Evolutionary conservation across 1,140 invertebrate species (phyloP), one percentile per base, ranked within the genome.

Genomic region (Lycorma delicatula): DNA sequence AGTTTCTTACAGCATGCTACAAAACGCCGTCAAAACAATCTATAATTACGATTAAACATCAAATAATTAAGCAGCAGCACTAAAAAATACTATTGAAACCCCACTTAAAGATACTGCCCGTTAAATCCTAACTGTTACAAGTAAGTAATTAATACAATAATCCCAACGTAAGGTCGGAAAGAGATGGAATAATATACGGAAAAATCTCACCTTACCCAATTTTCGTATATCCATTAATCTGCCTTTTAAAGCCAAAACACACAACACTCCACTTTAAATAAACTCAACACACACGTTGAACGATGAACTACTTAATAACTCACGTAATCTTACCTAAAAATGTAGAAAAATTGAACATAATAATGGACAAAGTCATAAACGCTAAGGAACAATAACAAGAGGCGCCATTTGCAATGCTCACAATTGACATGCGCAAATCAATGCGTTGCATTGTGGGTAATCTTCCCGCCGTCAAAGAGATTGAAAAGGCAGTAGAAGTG

Each of bases 341-440:
- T 70, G 70, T 69, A 68, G 70, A 70, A 70, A 71, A 72, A 71
- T 68, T 68, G 66, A 68, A 67, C 71, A 74, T 71, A 54, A 54
- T 73, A 74, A 73, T 70, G 67, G 69, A 71, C 69, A 69, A 69
- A 74, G 71, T 77, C 67, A 71, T 70, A 70, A 72, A 75, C 72
- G 72, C 79, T 79, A 80, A 81, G 76, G 79, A 81, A 83, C 81
- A 83, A 83, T 83, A 84, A 84, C 81, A 84, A 82, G 78, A 75
- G 79, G 79, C 80, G 82, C 82, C 82, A 85, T 85, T 84, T 85
- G 81, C 81, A 84, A 82, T 82, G 76, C 74, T 71, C 71, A 63
- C 70, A 77, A 74, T 74, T 78, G 79, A 79, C 81, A 80, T 82
- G 80, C 78, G 78, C 77, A 77, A 74, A 76, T 75, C 74, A 77